Base-by-base conservation (phyloP, 2,888 invertebrate species). In the Drosophila trichaetosa region DNA sequence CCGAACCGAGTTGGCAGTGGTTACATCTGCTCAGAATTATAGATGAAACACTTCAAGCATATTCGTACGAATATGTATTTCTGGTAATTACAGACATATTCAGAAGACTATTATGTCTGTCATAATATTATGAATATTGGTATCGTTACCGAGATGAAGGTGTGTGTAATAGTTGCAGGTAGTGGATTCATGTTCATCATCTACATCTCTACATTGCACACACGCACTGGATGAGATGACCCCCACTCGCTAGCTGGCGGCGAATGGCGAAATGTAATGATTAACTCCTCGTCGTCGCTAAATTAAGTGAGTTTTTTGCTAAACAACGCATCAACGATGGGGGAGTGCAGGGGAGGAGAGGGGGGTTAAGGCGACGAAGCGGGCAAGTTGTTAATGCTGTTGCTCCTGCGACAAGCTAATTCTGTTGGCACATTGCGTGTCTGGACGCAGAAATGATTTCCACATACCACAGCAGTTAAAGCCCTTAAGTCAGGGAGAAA, bases 401-500 rank as follows among this genome's bases (percentile, higher is more conserved):
- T 56, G 75, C 63, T 76, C 52, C 79, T 73, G 82, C 79, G 82
- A 82, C 79, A 73, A 81, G 82, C 82, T 78, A 79, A 81, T 81
- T 65, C 70, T 52, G 79, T 70, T 53, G 60, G 66, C 74, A 73
- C 73, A 75, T 87, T 87, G 87, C 87, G 87, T 87, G 87, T 89
- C 82, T 84, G 85, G 82, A 76, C n/a, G 77, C 78, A 84, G 89
- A 90, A 87, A 89, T 87, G 90, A 90, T 87, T 87, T 90, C 85
- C 88, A 89, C 87, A 90, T 90, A 90, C 90, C 90, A 87, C 59
- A 86, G 90, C 90, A 87, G 89, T 89, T 86, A 89, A 87, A 82
- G 88, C 89, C 90, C 89, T 90, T 86, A 83, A 90, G 91, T 90
- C 91, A 83, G 87, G 91, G 87, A 87, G 90, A 87, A 89, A 88